Percentiles rank a stretch among this genome's conserved stretches.
Evolutionary conservation across 2,113 vertebrate species (phyloP).

Genomic region (Coturnix japonica): DNA sequence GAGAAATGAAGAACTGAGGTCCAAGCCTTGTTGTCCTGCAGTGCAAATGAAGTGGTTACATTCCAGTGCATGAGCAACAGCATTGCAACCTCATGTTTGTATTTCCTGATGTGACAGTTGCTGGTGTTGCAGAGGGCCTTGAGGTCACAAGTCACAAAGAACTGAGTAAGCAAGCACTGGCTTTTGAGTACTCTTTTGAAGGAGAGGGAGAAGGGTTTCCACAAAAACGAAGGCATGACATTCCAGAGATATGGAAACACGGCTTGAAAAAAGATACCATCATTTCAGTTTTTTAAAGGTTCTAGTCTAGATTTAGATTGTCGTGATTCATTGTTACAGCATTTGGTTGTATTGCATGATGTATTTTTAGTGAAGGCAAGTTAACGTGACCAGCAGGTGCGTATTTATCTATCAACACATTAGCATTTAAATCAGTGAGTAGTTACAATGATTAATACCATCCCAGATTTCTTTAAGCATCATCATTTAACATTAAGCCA

Average conservation of each 20-base stretch:
- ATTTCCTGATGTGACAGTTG: not conserved
- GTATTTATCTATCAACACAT: constrained; percentile 3
- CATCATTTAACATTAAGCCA: not conserved
- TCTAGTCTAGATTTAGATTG: constrained; percentile 7
- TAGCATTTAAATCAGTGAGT: constrained; percentile 20
- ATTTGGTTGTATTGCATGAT: constrained; percentile 11
- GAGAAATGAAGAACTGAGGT: not conserved
- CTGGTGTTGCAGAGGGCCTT: not conserved
- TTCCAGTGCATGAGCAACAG: not conserved
- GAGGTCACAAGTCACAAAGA: not conserved
- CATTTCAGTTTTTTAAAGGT: not conserved
- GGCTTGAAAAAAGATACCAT: not conserved
- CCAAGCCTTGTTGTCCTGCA: not conserved
- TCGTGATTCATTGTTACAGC: constrained; percentile 34
- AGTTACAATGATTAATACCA: constrained; percentile 54
- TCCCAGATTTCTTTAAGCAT: constrained; percentile 32
- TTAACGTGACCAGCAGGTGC: constrained; percentile 27
- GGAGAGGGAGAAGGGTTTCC: not conserved
- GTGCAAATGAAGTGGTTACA: not conserved
- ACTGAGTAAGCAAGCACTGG: not conserved
- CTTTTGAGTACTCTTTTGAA: not conserved
- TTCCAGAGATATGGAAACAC: not conserved
- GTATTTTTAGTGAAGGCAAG: not conserved
- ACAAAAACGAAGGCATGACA: not conserved
- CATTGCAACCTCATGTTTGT: not conserved